Base-by-base conservation (phyloP, 2,888 invertebrate genomes). In the Drosophila vallismaia region DNA sequence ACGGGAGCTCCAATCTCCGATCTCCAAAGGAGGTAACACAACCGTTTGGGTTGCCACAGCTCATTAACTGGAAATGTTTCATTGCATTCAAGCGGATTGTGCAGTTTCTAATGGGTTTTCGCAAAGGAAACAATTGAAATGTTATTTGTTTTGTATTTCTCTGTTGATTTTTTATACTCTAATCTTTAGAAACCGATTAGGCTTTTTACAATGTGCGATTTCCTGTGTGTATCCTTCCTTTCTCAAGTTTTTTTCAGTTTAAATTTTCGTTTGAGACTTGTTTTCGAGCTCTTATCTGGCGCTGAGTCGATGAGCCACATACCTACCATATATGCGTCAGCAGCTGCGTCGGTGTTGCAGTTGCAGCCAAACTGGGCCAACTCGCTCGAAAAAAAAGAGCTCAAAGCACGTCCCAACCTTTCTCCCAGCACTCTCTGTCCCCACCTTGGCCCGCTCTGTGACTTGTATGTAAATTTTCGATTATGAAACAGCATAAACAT, bases 401-500 rank as follows among this genome's bases (percentile, higher is more conserved):
- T 19, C 48, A 10, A 45, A 55, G 50, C 67, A 54, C 55, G 50
- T 56, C 48, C 44, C 40, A 31, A 14, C 33, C 12, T 8, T 31
- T 31, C 19, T 44, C 40, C 14, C 29, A 24, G 42, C 33, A 5
- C 51, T 28, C n/a, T 7, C 19, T 19, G 19, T 19, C 19, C 19
- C 19, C 19, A 19, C 19, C 19, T 19, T 19, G 19, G 7, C 33
- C 10, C 10, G n/a, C 31, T n/a, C 12, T 2, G n/a, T 46, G 59
- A 40, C 46, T 84, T 70, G 73, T 81, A 71, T 71, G 68, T 69
- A 75, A 76, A 81, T 71, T 71, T 71, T 53, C 75, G 82, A 85
- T 82, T 82, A 82, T 82, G 82, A 82, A 82, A 82, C 76, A 72
- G 66, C 82, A 79, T 71, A 74, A 82, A 71, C 79, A 75, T 75